A percentile compares a stretch with the other conserved stretches of the same genome.
Conservation (phyloP, 1,140 invertebrate species). For the Lepidurus couesii region DNA sequence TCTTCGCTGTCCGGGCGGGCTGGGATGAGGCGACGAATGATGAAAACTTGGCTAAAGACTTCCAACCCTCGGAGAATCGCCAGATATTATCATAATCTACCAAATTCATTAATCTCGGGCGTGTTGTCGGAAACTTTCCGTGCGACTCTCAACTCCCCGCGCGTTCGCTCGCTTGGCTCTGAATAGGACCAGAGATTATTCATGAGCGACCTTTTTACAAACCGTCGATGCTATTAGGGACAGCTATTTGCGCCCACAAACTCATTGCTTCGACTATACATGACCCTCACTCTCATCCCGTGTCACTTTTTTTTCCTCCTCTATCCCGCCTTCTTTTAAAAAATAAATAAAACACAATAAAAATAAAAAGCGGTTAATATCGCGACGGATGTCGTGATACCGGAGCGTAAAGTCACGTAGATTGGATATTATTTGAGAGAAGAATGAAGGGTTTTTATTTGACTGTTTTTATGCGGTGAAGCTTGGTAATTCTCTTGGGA, state of each 20-base stretch:
- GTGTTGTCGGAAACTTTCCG: neutral
- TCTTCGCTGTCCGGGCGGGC: neutral
- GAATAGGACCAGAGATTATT: slow-evolving; percentile 22
- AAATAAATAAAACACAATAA: too few species aligned
- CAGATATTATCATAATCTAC: slow-evolving; percentile 15
- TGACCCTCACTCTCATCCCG: neutral
- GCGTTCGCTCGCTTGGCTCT: neutral
- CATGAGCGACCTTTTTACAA: neutral
- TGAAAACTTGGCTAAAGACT: neutral
- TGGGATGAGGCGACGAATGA: neutral
- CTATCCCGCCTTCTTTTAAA: too few species aligned
- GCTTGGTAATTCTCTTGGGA: neutral
- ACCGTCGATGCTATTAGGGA: slow-evolving; percentile 5
- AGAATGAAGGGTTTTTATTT: too few species aligned
- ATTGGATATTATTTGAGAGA: too few species aligned
- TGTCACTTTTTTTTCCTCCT: neutral
- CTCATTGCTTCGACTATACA: neutral
- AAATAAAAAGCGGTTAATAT: too few species aligned
- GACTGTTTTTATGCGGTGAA: neutral
- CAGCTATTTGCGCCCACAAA: slow-evolving; percentile 3
- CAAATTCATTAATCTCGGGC: slow-evolving; percentile 7
- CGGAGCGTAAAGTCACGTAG: too few species aligned
- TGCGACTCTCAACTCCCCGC: neutral
- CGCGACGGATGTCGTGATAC: too few species aligned
- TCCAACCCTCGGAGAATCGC: neutral